Conservation (phyloP, 2,113 vertebrate genomes). For the Pungitius pungitius region DNA sequence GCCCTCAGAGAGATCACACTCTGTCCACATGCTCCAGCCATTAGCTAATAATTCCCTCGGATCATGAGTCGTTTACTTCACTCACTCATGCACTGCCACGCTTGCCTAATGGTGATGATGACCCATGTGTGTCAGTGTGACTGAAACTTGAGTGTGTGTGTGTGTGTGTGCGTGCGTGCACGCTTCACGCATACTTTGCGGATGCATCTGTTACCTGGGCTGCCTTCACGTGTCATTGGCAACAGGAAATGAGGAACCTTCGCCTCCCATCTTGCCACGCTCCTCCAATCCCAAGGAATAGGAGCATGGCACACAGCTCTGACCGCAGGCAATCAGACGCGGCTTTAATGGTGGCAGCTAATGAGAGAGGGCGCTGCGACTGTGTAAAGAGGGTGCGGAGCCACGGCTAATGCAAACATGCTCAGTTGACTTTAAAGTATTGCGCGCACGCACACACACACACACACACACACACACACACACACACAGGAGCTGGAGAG, state of each 20-base stretch:
- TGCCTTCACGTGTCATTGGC: slow-evolving; percentile 76
- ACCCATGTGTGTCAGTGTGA: slow-evolving; percentile 40
- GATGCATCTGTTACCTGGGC: slow-evolving; percentile 68
- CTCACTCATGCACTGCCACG: slow-evolving; percentile 49
- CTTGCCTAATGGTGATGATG: slow-evolving; percentile 70
- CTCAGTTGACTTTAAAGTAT: slow-evolving; percentile 63
- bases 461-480: not conserved
- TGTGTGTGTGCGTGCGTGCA: slow-evolving; percentile 26
- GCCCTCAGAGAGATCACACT: slow-evolving; percentile 55
- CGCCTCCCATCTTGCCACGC: slow-evolving; percentile 29
- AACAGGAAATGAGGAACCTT: slow-evolving; percentile 66
- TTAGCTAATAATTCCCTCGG: slow-evolving; percentile 72
- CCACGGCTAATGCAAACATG: slow-evolving; percentile 54
- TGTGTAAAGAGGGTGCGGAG: slow-evolving; percentile 50
- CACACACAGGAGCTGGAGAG: slow-evolving; percentile 9
- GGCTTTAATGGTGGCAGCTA: slow-evolving; percentile 63
- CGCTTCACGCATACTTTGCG: slow-evolving; percentile 20
- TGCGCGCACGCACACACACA: slow-evolving; percentile 2
- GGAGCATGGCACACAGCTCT: slow-evolving; percentile 42
- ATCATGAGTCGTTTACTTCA: slow-evolving; percentile 68
- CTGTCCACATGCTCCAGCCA: slow-evolving; percentile 62
- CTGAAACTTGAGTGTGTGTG: not conserved
- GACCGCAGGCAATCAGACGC: slow-evolving; percentile 65
- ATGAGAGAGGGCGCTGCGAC: slow-evolving; percentile 60
- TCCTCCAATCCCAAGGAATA: slow-evolving; percentile 40